Conservation (phyloP, 2,888 invertebrate species). For the Syritta pipiens region DNA sequence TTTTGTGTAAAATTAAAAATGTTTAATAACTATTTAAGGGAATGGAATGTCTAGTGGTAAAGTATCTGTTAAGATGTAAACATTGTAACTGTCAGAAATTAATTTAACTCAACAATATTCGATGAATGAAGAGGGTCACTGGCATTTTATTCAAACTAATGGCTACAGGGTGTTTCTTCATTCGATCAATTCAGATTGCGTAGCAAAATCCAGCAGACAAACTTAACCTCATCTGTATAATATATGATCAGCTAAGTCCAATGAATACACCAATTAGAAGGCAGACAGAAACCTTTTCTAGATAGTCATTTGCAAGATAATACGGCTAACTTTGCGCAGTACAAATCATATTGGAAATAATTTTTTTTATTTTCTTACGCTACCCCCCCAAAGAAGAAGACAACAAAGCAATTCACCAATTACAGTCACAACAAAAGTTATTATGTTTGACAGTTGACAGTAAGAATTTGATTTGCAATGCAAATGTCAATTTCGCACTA, state of each 20-base stretch:
- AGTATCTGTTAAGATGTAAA: slow-evolving; percentile 28
- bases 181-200: no score
- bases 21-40: not conserved
- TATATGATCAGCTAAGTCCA: no score
- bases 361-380: no score
- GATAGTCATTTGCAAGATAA: no score
- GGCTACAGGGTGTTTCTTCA: no score
- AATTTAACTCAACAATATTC: not conserved
- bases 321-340: no score
- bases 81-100: slow-evolving; percentile 4
- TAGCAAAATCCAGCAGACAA: no score
- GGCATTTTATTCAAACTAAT: not conserved
- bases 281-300: no score
- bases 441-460: slow-evolving; percentile 16
- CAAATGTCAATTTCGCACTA: slow-evolving; percentile 50
- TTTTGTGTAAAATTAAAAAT: slow-evolving; percentile 45
- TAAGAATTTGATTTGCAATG: slow-evolving; percentile 2
- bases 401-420: not conserved
- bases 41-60: slow-evolving; percentile 30
- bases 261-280: no score
- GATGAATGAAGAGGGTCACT: not conserved
- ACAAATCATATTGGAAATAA: no score
- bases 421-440: slow-evolving; percentile 15
- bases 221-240: no score
- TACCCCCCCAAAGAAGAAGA: not conserved